Evolutionary conservation across 2,888 invertebrate genomes (phyloP).

Genomic region (Microplitis manilae): DNA sequence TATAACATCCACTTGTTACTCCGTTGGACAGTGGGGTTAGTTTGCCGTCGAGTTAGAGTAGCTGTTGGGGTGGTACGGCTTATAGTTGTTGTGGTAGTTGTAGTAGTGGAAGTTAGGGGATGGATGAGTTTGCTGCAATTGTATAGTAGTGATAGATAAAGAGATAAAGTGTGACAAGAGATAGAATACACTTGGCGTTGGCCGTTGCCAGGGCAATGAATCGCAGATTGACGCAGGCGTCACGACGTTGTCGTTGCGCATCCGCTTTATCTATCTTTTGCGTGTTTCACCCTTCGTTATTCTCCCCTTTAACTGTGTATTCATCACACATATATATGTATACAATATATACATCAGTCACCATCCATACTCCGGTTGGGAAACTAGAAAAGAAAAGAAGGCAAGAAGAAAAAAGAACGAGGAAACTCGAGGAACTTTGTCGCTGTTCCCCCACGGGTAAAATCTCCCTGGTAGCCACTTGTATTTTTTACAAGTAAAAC

Average conservation of each 20-base stretch:
- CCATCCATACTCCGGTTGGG: neutral
- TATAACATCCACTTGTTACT: neutral
- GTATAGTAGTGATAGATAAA: constrained; percentile 28
- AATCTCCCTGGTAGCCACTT: constrained; percentile 22
- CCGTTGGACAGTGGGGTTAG: neutral
- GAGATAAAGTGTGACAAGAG: constrained; percentile 45
- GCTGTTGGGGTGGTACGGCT: neutral
- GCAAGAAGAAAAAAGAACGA: constrained; percentile 2
- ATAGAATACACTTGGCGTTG: constrained; percentile 50
- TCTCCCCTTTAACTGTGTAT: constrained; percentile 28
- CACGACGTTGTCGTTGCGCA: constrained; percentile 54
- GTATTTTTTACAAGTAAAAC: constrained; percentile 19
- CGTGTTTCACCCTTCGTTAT: constrained; percentile 43
- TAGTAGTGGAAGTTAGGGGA: constrained; percentile 27
- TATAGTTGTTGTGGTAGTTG: constrained; percentile 28
- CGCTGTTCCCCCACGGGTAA: neutral
- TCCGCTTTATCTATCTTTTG: constrained; percentile 47
- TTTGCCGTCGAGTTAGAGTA: neutral
- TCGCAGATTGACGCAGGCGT: constrained; percentile 65
- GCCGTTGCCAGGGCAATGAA: constrained; percentile 67
- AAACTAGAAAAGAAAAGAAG: neutral
- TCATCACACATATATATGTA: constrained; percentile 7
- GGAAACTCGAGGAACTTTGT: neutral
- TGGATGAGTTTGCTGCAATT: constrained; percentile 10
- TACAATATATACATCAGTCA: constrained; percentile 1